Conservation (phyloP, 2,888 invertebrate genomes). For the Hyppa rectilinea region DNA sequence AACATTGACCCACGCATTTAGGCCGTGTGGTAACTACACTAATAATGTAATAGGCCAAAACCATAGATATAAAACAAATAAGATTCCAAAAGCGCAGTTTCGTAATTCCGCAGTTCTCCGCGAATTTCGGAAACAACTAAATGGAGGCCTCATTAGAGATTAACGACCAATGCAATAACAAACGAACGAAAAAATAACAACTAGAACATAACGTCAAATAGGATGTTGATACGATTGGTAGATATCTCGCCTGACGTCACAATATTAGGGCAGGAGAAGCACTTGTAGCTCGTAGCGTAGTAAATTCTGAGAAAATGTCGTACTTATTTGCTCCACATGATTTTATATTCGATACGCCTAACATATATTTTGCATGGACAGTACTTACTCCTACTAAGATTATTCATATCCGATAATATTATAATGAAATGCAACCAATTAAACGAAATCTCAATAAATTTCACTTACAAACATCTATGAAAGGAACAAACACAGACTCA, state of each 20-base stretch:
- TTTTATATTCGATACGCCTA: constrained; percentile 25
- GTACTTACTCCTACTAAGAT: neutral
- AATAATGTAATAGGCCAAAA: constrained; percentile 34
- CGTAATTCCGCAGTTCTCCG: neutral
- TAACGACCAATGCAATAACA: constrained; percentile 15
- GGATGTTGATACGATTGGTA: constrained; percentile 27
- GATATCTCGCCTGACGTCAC: constrained; percentile 9
- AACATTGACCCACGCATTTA: constrained; percentile 55
- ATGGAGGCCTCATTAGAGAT: neutral
- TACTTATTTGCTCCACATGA: constrained; percentile 11
- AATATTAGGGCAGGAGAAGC: constrained; percentile 6
- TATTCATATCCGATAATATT: constrained; percentile 22
- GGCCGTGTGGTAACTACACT: constrained; percentile 39
- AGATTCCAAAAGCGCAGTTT: neutral
- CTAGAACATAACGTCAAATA: constrained; percentile 6
- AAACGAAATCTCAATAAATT: neutral
- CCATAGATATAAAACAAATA: neutral
- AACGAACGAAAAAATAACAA: neutral
- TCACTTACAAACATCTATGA: constrained; percentile 16
- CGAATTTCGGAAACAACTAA: neutral
- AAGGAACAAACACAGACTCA: constrained; percentile 32
- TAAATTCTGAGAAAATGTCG: constrained; percentile 29
- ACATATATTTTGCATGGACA: constrained; percentile 11
- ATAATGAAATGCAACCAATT: constrained; percentile 6
- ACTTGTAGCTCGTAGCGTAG: constrained; percentile 18